Percentiles rank a stretch among this genome's conserved stretches.
phyloP scores from a whole-genome alignment of 2,113 vertebrate genomes.

The Crypturellus undulatus region DNA sequence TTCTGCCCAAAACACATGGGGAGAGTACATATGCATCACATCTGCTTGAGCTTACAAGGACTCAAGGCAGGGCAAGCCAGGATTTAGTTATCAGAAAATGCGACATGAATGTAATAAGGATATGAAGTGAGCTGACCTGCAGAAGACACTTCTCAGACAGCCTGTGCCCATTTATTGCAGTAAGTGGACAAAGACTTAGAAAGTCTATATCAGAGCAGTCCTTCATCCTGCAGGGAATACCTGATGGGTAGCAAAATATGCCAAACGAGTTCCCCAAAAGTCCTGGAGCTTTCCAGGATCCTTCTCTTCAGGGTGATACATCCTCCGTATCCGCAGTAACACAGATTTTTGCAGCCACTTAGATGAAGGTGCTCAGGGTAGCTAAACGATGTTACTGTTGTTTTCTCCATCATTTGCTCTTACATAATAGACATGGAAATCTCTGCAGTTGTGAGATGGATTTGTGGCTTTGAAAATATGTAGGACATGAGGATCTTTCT shows the following conservation, averaged over 20 bases:
- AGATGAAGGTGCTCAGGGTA: not conserved
- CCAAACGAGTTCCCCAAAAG: not conserved
- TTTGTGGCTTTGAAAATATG: not conserved
- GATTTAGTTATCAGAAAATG: conserved; percentile 16
- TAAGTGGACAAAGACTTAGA: not conserved
- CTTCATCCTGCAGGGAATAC: not conserved
- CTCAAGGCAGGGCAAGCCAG: conserved; percentile 16
- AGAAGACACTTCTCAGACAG: not conserved
- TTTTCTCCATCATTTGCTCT: conserved; percentile 14
- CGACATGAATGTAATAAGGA: not conserved
- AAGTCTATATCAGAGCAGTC: not conserved
- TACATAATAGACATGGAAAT: not conserved
- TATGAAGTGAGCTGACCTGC: not conserved
- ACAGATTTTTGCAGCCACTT: not conserved
- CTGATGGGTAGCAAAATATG: not conserved
- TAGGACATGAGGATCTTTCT: not conserved
- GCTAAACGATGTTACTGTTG: not conserved
- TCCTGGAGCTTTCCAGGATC: not conserved
- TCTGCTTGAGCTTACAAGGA: not conserved
- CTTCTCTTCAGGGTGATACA: not conserved
- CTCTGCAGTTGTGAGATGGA: not conserved
- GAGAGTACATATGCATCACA: not conserved
- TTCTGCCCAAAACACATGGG: not conserved
- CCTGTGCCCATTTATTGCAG: not conserved
- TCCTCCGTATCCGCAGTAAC: not conserved